Evolutionary conservation across 2,888 invertebrate genomes (phyloP).

Genomic region (Nemapogon koenigi): DNA sequence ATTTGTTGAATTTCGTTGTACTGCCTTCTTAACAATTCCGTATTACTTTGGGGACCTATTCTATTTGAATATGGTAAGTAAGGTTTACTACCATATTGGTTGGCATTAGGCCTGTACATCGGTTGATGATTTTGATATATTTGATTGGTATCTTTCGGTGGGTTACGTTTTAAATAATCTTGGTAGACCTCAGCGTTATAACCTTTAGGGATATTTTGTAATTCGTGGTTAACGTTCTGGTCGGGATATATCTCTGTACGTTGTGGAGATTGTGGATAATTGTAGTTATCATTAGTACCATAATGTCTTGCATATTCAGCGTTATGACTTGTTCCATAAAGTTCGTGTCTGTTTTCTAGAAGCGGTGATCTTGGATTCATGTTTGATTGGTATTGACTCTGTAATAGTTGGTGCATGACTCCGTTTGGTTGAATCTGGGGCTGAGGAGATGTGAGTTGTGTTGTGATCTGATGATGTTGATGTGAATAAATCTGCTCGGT

Average conservation of each 20-base stretch:
- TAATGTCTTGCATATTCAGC: slow-evolving; percentile 61
- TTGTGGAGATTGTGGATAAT: slow-evolving; percentile 56
- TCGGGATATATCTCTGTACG: slow-evolving; percentile 46
- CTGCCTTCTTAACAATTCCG: slow-evolving; percentile 64
- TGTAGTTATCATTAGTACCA: slow-evolving; percentile 62
- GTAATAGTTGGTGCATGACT: slow-evolving; percentile 61
- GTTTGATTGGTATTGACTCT: slow-evolving; percentile 53
- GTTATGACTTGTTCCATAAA: slow-evolving; percentile 62
- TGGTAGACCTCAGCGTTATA: slow-evolving; percentile 67
- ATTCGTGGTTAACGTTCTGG: slow-evolving; percentile 51
- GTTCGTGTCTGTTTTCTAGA: slow-evolving; percentile 62
- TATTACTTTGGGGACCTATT: slow-evolving; percentile 63
- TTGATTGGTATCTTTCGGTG: slow-evolving; percentile 62
- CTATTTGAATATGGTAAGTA: slow-evolving; percentile 58
- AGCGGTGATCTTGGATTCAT: slow-evolving; percentile 56
- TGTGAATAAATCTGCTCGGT: slow-evolving; percentile 52
- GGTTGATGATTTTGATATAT: slow-evolving; percentile 64
- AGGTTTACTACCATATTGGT: slow-evolving; percentile 53
- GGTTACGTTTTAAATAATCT: slow-evolving; percentile 61
- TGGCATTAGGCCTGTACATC: slow-evolving; percentile 50
- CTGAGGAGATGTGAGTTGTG: slow-evolving; percentile 40
- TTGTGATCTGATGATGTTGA: slow-evolving; percentile 48
- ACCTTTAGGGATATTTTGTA: slow-evolving; percentile 54
- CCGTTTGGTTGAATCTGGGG: slow-evolving; percentile 58
- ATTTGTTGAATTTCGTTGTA: slow-evolving; percentile 71